These are phyloP conservation scores for Loriculus beryllinus DNA, from an alignment of 2,797 vertebrate genomes.

Conservation along the genomic window DNA sequence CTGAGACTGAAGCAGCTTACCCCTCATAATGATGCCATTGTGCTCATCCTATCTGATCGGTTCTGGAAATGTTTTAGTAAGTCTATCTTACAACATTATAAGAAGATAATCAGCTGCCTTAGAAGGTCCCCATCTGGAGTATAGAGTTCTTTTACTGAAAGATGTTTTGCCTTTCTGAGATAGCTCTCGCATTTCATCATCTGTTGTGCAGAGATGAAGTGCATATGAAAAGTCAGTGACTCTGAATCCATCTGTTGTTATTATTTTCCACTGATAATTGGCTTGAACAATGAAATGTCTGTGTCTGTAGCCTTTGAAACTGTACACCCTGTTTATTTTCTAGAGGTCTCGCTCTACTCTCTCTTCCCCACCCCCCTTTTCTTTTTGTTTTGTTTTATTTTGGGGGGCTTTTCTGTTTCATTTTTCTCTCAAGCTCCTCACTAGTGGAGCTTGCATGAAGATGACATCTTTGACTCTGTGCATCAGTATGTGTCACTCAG, in stretches of 20 bases:
- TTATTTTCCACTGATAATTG: conserved; percentile 99
- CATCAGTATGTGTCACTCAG: conserved; percentile 81
- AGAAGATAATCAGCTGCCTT: conserved; percentile 86
- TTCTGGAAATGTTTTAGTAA: conserved; percentile 81
- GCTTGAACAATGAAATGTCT: conserved; percentile 99
- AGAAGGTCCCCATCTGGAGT: conserved; percentile 95
- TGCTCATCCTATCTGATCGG: conserved; percentile 73
- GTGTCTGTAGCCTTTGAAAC: conserved; percentile 97
- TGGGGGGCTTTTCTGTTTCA: neutral
- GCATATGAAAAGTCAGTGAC: conserved; percentile 91
- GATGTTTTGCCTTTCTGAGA: conserved; percentile 83
- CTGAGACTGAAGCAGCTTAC: conserved; percentile 50
- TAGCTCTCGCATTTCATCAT: conserved; percentile 86
- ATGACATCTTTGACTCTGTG: conserved; percentile 81
- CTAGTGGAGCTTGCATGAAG: conserved; percentile 76
- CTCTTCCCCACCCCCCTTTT: neutral
- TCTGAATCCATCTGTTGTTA: conserved; percentile 99
- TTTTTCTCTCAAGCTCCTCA: conserved; percentile 70
- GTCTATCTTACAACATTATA: conserved; percentile 81
- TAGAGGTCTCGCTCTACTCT: conserved; percentile 80
- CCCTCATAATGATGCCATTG: conserved; percentile 77
- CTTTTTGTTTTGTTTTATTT: neutral
- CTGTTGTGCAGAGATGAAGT: conserved; percentile 87
- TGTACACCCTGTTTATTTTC: conserved; percentile 98
- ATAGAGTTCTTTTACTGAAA: conserved; percentile 81